Evolutionary conservation across 2,888 invertebrate genomes (phyloP), one percentile per base, ranked within the genome.

Genomic region (Euphydryas editha): DNA sequence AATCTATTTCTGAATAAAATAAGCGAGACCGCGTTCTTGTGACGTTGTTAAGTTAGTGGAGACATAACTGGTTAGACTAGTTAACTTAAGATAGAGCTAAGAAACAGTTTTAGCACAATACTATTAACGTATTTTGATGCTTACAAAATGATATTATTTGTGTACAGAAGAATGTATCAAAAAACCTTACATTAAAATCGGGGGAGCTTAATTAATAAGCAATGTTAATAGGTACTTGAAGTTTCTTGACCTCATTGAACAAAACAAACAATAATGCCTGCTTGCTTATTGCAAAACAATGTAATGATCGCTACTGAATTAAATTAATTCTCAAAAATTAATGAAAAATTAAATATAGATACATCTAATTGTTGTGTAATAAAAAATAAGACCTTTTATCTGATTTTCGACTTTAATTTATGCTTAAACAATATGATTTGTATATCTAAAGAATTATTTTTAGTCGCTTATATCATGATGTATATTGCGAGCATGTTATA

Each of bases 31-130:
- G 63, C 59, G 63, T 65, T 63, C 54, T 21, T 63, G 60, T 70
- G 70, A 70, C 65, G 69, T 67, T 65, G 70, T 65, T 70, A 68
- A 62, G 62, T 70, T 68, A 49, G 70, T 66, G 65, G 68, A 68
- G 63, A 68, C 63, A 70, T 70, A 70, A 70, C 70, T 66, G 68
- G 70, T 70, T 70, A 68, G 62, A 68, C 70, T 68, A 70, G 68
- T 70, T 70, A 68, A 68, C 61, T 65, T 68, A 65, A 67, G 70
- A 70, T 70, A 68, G 68, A 70, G 68, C 65, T 63, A 61, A 70
- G 70, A 68, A 70, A 70, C 70, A 56, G 70, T 70, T 68, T 70
- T 68, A 70, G 65, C 65, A 70, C 65, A 55, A 54, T 65, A 68
- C 68, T 61, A 65, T 70, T 59, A 51, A 57, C 57, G 56, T 65